phyloP scores from a whole-genome alignment of 1,140 invertebrate species.

The Drosophila nebulosa region DNA sequence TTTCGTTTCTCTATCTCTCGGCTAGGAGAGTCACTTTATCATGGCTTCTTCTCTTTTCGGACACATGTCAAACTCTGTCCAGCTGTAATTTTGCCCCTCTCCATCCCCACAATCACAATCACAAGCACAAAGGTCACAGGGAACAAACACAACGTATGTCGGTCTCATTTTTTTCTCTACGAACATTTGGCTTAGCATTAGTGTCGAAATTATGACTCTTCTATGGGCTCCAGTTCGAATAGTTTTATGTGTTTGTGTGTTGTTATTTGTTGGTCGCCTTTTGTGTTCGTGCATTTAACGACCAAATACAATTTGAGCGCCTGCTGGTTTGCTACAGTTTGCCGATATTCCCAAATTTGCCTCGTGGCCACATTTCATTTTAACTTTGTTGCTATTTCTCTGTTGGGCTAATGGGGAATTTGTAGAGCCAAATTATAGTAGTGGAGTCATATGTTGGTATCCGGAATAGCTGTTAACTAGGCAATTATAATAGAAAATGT shows the following conservation, averaged over 20 bases:
- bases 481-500: not conserved
- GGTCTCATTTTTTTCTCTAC: not conserved
- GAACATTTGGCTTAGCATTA: constrained; percentile 59
- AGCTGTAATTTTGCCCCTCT: constrained; percentile 36
- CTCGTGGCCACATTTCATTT: constrained; percentile 2
- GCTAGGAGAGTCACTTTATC: constrained; percentile 23
- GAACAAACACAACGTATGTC: not conserved
- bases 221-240: constrained; percentile 46
- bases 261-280: constrained; percentile 1
- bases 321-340: constrained; percentile 34
- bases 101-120: not conserved
- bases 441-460: not conserved
- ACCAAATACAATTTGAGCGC: constrained; percentile 59
- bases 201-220: constrained; percentile 63
- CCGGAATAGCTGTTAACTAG: not conserved
- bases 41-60: constrained; percentile 27
- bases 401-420: not conserved
- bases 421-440: not conserved
- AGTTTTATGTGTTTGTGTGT: constrained; percentile 48
- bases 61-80: constrained; percentile 66
- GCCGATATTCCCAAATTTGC: not conserved
- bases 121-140: constrained; percentile 43
- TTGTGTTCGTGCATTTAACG: constrained; percentile 53
- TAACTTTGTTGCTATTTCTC: not conserved
- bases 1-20: not conserved